Conservation (phyloP, 2,797 vertebrate genomes). For the Channallabes apus region DNA sequence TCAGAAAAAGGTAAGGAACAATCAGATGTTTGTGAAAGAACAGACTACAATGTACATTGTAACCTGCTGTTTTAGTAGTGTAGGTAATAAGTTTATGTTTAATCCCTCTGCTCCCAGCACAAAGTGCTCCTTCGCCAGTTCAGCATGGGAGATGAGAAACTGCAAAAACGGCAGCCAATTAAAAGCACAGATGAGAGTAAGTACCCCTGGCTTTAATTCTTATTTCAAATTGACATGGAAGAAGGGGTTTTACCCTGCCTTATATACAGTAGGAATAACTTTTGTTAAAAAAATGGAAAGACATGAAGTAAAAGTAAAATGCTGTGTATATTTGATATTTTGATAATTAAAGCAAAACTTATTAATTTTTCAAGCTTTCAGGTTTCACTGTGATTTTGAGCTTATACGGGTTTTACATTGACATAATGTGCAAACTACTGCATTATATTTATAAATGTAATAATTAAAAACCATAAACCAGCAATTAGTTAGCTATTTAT, state of each 20-base stretch:
- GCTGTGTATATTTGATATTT: not conserved
- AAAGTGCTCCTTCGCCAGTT: conserved; percentile 94
- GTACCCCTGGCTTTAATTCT: conserved; percentile 49
- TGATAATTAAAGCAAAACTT: not conserved
- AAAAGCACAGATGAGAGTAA: conserved; percentile 90
- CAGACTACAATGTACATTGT: not conserved
- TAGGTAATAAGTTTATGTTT: conserved; percentile 10
- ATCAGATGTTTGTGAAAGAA: not conserved
- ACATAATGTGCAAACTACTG: not conserved
- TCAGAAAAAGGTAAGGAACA: conserved; percentile 85
- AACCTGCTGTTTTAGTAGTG: not conserved
- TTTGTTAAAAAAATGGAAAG: not conserved
- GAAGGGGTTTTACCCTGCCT: too few relatives aligned
- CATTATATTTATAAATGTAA: not conserved
- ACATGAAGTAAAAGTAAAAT: not conserved
- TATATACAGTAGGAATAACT: not conserved
- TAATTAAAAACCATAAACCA: too few relatives aligned
- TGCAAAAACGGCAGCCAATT: conserved; percentile 90
- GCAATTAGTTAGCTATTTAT: too few relatives aligned
- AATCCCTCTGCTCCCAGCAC: conserved; percentile 75
- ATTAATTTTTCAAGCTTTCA: not conserved
- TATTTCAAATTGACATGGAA: not conserved
- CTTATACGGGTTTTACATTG: not conserved
- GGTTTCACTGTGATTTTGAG: not conserved
- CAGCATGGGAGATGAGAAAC: conserved; percentile 86